Percentiles rank a stretch among this genome's conserved stretches.
phyloP scores from a whole-genome alignment of 92 coral and sea anemone genomes.

The Heliopora coerulea region DNA sequence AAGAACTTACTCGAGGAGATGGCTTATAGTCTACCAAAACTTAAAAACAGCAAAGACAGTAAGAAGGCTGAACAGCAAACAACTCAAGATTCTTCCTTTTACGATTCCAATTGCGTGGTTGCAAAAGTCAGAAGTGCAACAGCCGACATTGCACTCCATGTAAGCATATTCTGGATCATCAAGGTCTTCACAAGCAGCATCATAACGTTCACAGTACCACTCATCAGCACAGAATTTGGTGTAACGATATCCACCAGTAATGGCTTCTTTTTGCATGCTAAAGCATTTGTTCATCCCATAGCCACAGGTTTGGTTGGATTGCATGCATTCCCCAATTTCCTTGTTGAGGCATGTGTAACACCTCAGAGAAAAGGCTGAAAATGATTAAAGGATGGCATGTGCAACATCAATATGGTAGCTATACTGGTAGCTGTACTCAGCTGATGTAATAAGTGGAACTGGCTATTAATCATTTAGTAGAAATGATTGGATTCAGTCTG shows the following conservation, averaged over 20 bases:
- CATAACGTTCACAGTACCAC: constrained; percentile 40
- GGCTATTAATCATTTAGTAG: too few relatives aligned
- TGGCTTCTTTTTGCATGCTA: constrained; percentile 30
- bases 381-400: too few relatives aligned
- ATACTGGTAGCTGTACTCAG: too few relatives aligned
- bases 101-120: not conserved
- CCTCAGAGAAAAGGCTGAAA: constrained; percentile 5
- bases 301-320: constrained; percentile 28
- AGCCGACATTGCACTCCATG: constrained; percentile 33
- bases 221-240: constrained; percentile 30
- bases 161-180: constrained; percentile 38
- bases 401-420: too few relatives aligned
- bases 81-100: not conserved
- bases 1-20: too few relatives aligned
- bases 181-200: constrained; percentile 40
- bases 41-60: not conserved
- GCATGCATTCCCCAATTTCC: constrained; percentile 1
- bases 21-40: not conserved
- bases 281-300: constrained; percentile 23
- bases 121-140: constrained; percentile 12
- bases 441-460: too few relatives aligned
- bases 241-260: constrained; percentile 15
- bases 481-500: too few relatives aligned
- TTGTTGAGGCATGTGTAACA: constrained; percentile 33
- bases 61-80: not conserved